Percentiles rank a stretch among this genome's conserved stretches.
Evolutionary conservation across 2,797 vertebrate genomes (phyloP).

Genomic region (Spinus olivaceus): DNA sequence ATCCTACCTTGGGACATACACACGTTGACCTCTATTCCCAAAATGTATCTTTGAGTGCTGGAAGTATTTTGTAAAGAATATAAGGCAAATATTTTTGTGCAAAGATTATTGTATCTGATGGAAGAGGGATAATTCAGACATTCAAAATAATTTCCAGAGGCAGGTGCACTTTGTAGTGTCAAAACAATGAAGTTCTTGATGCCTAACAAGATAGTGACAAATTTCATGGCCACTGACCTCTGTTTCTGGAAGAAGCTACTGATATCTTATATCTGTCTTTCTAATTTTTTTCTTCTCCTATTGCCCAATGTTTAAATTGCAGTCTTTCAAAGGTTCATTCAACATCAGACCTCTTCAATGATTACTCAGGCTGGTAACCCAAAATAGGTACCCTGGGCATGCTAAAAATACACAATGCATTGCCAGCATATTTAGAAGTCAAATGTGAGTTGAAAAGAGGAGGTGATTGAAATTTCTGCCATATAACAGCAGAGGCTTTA

Average conservation of each 20-base stretch:
- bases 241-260: background rate
- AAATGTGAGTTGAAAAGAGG: background rate
- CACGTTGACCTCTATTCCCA: conserved; percentile 15
- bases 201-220: background rate
- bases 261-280: background rate
- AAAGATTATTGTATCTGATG: background rate
- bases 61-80: background rate
- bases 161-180: background rate
- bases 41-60: conserved; percentile 1
- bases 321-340: background rate
- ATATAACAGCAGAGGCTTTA: background rate
- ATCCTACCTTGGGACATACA: conserved; percentile 8
- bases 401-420: background rate
- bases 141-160: conserved; percentile 13
- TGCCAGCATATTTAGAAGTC: background rate
- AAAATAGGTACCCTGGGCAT: background rate
- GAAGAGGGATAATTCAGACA: background rate
- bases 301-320: background rate
- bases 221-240: background rate
- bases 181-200: background rate
- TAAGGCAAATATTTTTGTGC: background rate
- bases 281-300: background rate
- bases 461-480: background rate
- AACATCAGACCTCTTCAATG: background rate
- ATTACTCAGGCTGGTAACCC: background rate